Conservation (phyloP, 2,888 invertebrate genomes). For the Agrotis puta region DNA sequence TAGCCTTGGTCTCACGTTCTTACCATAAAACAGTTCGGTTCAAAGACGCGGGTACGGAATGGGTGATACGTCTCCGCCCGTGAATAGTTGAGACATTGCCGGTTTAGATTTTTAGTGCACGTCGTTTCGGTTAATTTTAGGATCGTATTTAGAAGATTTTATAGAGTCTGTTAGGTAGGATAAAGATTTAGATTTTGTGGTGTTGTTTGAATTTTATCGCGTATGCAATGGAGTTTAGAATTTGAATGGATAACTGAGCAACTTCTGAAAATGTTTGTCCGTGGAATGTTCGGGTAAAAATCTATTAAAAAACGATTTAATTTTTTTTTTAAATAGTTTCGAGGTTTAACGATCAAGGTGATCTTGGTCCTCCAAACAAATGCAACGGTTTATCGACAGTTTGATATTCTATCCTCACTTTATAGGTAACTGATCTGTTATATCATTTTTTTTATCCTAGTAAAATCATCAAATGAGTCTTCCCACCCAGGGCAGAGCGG, state of each 20-base stretch:
- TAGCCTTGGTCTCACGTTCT: conserved; percentile 81
- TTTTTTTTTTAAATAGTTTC: no score
- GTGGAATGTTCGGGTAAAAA: no score
- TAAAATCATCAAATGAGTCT: no score
- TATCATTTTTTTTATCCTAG: no score
- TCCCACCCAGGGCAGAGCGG: no score
- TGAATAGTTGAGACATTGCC: conserved; percentile 63
- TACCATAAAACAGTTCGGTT: conserved; percentile 85
- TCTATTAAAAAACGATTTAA: no score
- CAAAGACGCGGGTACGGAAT: conserved; percentile 64
- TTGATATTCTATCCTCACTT: no score
- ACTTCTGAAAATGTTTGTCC: background rate
- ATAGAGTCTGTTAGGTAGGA: conserved; percentile 14
- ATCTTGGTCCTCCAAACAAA: no score
- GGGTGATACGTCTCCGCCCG: conserved; percentile 55
- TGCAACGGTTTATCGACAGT: no score
- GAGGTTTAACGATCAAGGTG: no score
- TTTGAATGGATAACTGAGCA: background rate
- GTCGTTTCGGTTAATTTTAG: conserved; percentile 58
- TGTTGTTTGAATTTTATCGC: conserved; percentile 32
- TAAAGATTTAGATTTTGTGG: conserved; percentile 26
- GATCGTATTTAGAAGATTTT: conserved; percentile 25
- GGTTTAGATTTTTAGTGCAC: conserved; percentile 60
- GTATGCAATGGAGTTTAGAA: conserved; percentile 15
- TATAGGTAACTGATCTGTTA: no score